These are phyloP conservation scores for Aphis craccivora DNA, from an alignment of 1,140 invertebrate species.

Conservation along the genomic window DNA sequence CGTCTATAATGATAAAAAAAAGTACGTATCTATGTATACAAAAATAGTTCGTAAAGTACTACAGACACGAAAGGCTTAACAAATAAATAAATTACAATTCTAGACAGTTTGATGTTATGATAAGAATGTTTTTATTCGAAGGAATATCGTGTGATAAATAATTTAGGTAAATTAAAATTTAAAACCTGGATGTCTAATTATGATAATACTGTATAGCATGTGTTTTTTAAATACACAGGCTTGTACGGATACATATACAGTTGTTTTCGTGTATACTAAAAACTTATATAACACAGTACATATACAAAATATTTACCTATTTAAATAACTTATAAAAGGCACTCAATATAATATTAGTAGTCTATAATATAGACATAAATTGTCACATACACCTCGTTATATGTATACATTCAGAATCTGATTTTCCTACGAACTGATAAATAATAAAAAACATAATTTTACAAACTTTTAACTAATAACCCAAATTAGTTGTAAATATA, in stretches of 20 bases:
- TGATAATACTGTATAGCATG: conserved; percentile 18
- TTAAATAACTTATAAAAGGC: neutral
- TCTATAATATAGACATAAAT: neutral
- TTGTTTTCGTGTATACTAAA: neutral
- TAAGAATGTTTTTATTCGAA: conserved; percentile 15
- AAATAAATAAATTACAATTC: conserved; percentile 38
- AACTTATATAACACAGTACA: neutral
- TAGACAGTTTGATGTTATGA: conserved; percentile 45
- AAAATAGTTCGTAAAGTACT: conserved; percentile 23
- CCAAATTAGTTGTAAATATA: too few species aligned
- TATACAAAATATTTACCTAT: conserved; percentile 10
- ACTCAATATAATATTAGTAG: neutral
- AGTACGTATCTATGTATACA: neutral
- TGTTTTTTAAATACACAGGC: neutral
- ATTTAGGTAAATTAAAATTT: conserved; percentile 26
- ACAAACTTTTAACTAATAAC: too few species aligned
- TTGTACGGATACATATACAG: neutral
- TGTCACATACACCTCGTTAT: neutral
- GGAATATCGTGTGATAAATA: conserved; percentile 20
- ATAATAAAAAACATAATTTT: too few species aligned
- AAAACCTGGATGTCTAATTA: conserved; percentile 26
- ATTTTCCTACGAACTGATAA: too few species aligned
- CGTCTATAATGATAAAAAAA: neutral
- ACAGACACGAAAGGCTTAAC: conserved; percentile 32
- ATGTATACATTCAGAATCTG: neutral